Evolutionary conservation across 2,797 vertebrate species (phyloP).

Genomic region (Oreochromis grahami): DNA sequence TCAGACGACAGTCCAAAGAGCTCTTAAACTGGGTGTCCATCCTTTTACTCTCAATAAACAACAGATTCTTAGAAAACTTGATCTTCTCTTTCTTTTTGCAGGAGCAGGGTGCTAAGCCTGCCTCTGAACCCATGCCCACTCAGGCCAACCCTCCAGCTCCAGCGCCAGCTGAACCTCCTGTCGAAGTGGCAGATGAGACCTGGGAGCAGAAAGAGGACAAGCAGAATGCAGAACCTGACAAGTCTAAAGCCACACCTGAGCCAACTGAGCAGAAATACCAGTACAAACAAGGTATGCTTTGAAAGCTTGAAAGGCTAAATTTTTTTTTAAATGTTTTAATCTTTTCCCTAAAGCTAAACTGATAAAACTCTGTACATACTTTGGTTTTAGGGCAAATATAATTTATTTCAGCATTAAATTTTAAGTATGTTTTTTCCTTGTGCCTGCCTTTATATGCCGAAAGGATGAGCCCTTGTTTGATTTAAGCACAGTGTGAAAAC

Average conservation of each 20-base stretch:
- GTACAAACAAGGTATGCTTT: conserved; percentile 87
- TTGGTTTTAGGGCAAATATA: not conserved
- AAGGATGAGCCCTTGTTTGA: not conserved
- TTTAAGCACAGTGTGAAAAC: not conserved
- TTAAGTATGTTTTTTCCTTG: not conserved
- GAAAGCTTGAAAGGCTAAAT: not conserved
- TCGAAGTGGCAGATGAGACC: conserved; percentile 86
- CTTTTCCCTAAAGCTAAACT: not conserved
- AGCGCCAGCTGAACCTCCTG: conserved; percentile 40
- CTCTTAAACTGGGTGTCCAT: not conserved
- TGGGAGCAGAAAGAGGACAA: conserved; percentile 98
- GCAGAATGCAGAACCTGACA: conserved; percentile 82
- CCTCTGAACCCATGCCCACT: conserved; percentile 66
- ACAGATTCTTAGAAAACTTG: not conserved
- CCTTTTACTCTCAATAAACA: not conserved
- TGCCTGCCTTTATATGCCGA: not conserved
- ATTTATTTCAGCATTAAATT: not conserved
- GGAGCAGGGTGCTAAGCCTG: conserved; percentile 76
- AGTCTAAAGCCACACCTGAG: conserved; percentile 64
- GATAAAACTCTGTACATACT: not conserved
- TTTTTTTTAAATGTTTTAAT: not conserved
- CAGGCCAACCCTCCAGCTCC: conserved; percentile 63
- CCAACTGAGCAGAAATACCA: conserved; percentile 86
- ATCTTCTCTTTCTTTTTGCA: conserved; percentile 26
- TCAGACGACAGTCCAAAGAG: not conserved